Conservation (phyloP, 2,888 invertebrate genomes). For the Celastrina argiolus region DNA sequence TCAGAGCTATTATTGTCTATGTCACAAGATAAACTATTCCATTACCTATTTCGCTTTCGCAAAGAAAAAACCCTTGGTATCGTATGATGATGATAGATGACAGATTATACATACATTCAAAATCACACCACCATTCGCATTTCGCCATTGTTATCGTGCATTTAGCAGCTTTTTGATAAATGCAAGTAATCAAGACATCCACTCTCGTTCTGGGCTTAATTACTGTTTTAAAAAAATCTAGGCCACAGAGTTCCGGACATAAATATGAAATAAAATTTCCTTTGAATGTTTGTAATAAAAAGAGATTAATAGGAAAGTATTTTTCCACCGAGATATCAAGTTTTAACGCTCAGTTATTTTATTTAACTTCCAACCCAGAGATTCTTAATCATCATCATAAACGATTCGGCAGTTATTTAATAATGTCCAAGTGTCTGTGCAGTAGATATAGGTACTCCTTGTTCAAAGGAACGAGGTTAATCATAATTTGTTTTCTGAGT, state of each 20-base stretch:
- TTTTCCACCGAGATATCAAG: conserved; percentile 13
- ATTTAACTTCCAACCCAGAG: background rate
- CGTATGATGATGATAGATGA: background rate
- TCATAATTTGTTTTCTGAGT: too few relatives aligned
- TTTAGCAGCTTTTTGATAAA: conserved; percentile 7
- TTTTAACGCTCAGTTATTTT: conserved; percentile 7
- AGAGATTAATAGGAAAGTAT: conserved; percentile 9
- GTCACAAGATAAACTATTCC: too few relatives aligned
- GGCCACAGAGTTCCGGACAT: conserved; percentile 15
- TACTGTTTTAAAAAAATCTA: conserved; percentile 14
- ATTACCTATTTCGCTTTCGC: too few relatives aligned
- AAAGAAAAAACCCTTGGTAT: too few relatives aligned
- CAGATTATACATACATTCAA: background rate
- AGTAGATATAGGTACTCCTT: too few relatives aligned
- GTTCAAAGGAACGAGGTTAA: too few relatives aligned
- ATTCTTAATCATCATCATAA: background rate
- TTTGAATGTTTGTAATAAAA: conserved; percentile 20
- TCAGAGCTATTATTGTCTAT: too few relatives aligned
- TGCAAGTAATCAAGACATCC: conserved; percentile 16
- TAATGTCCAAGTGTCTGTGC: too few relatives aligned
- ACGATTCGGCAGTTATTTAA: too few relatives aligned
- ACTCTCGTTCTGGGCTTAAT: conserved; percentile 7
- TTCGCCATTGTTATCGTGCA: background rate
- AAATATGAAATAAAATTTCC: conserved; percentile 22
- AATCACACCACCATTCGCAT: background rate